Base-by-base conservation (phyloP, 2,888 invertebrate species). In the Sinelater perroti region DNA sequence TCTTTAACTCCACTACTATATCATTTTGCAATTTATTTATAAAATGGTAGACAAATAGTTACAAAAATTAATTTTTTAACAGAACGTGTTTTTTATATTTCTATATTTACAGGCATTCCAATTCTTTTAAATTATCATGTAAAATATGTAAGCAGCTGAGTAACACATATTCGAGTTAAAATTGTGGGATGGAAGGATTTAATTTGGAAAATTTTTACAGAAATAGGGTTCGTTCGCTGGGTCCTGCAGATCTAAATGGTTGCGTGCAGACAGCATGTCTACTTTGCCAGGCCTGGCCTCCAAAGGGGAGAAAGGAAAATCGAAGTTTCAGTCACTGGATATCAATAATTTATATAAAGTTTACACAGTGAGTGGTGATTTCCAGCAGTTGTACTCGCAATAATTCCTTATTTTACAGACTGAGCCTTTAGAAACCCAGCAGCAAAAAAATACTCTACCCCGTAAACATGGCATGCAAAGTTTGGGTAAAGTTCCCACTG, bases 391-490 rank as follows among this genome's bases (percentile, higher is more conserved):
- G n/a, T n/a, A 31, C 11, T 31, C 7, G 2, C 2, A 18, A 17
- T 33, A 4, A 13, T 33, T n/a, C 13, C 20, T 11, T n/a, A n/a
- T n/a, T 62, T 77, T 79, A 49, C 72, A 92, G 92, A 91, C 91
- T 78, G 91, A 92, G 83, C 88, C 89, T 80, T 89, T 87, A 75
- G 93, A 94, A 82, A 90, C 91, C 77, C 90, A 90, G 76, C 90
- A 90, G 80, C 90, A 90, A 75, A 93, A 93, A 83, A 91, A 87
- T 82, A 89, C 90, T 83, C 87, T 91, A 82, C 90, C 90, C 79
- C 93, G 93, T 83, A 97, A 97, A 89, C 96, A 97, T 96, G 97
- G 97, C 87, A 94, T 98, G 91, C 98, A 98, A 91, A 92, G 91
- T 85, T 90, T 99, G 90, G 98, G 98, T 83, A 98, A 97, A 89